These are phyloP conservation scores for Haemorhous mexicanus DNA, from an alignment of 2,113 vertebrate genomes.

Conservation along the genomic window DNA sequence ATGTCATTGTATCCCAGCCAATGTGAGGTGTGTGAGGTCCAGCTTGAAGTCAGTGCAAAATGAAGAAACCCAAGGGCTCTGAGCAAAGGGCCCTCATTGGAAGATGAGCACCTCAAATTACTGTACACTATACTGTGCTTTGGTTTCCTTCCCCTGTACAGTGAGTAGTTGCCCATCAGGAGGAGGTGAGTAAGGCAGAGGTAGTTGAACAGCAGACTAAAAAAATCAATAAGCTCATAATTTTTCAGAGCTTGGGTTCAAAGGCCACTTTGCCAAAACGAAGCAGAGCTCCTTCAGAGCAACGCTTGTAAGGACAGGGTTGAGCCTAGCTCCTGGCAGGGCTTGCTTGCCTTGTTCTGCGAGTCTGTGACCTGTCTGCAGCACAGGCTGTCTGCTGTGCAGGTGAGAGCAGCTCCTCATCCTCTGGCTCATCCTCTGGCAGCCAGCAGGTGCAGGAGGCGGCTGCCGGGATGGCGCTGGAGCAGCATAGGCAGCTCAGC, in stretches of 20 bases:
- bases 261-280: background rate
- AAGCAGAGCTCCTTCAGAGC: background rate
- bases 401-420: background rate
- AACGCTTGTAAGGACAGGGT: background rate
- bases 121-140: background rate
- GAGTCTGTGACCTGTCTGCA: background rate
- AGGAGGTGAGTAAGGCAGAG: background rate
- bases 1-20: background rate
- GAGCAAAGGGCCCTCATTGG: background rate
- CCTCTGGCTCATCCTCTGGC: background rate
- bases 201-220: background rate
- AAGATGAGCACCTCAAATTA: background rate
- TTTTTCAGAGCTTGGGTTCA: background rate
- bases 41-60: background rate
- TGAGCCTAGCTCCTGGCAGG: background rate
- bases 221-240: background rate
- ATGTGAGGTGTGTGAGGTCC: background rate
- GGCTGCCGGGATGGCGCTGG: accelerated
- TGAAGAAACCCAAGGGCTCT: background rate
- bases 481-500: background rate
- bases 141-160: background rate
- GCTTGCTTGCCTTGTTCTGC: background rate
- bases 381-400: background rate
- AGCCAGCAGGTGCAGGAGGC: background rate
- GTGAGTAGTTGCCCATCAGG: background rate